These are phyloP conservation scores for Arizona elegans DNA, from an alignment of 2,113 vertebrate species.

Conservation along the genomic window DNA sequence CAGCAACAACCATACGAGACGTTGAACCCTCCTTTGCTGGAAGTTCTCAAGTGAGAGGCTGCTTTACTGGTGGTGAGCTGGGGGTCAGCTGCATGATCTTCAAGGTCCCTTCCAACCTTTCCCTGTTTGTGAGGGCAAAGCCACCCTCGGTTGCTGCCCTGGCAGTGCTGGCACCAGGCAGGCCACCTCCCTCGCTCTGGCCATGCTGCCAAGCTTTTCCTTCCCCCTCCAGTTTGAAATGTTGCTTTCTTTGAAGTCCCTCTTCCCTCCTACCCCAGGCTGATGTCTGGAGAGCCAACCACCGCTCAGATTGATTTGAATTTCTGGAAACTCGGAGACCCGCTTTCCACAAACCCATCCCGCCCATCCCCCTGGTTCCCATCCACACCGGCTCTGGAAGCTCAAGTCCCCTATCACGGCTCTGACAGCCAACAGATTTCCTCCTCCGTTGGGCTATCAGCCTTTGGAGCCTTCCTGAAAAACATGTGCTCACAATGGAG, in stretches of 20 bases:
- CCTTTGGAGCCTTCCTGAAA: conserved; percentile 39
- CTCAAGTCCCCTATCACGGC: background rate
- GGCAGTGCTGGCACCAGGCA: background rate
- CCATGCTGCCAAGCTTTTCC: background rate
- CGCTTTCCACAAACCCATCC: background rate
- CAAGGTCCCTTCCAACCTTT: background rate
- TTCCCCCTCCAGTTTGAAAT: background rate
- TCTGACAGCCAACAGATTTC: conserved; percentile 51
- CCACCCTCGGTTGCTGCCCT: background rate
- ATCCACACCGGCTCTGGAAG: background rate
- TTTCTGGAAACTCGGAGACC: background rate
- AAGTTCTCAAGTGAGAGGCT: background rate
- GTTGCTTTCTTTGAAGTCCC: background rate
- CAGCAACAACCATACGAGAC: background rate
- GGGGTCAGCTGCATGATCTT: background rate
- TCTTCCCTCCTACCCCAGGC: background rate
- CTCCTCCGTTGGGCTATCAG: conserved; percentile 39
- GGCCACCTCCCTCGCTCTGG: background rate
- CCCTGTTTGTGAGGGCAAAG: background rate
- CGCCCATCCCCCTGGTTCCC: background rate
- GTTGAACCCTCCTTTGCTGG: background rate
- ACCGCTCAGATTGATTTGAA: background rate
- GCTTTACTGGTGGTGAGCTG: background rate
- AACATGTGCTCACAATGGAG: background rate
- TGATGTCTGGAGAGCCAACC: background rate